These are phyloP conservation scores for Pygmarrhopalites habei DNA, from an alignment of 1,140 invertebrate species.

Conservation along the genomic window DNA sequence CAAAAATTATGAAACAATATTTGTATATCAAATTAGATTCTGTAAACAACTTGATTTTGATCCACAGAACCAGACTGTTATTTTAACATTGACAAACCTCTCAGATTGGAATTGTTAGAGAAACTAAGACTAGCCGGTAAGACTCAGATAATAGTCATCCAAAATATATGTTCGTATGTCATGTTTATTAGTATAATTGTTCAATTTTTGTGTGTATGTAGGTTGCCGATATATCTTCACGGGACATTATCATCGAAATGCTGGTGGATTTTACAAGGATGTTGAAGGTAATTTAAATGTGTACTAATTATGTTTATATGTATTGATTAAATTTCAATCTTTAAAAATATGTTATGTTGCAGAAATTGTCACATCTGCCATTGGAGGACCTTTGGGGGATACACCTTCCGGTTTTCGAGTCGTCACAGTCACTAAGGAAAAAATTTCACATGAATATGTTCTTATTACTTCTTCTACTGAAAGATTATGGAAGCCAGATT, in stretches of 20 bases:
- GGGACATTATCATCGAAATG: conserved; percentile 53
- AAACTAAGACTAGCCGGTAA: conserved; percentile 46
- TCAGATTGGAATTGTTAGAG: conserved; percentile 45
- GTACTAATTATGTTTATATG: too few species aligned
- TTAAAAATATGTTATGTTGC: too few species aligned
- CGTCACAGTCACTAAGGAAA: conserved; percentile 44
- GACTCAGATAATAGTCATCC: conserved; percentile 1
- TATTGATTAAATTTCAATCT: too few species aligned
- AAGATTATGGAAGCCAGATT: too few species aligned
- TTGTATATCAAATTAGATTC: too few species aligned
- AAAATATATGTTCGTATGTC: conserved; percentile 2
- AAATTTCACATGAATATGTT: conserved; percentile 45
- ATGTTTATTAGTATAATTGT: not conserved
- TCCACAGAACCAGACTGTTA: conserved; percentile 42
- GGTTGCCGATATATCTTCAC: conserved; percentile 51
- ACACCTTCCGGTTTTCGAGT: conserved; percentile 48
- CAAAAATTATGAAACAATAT: too few species aligned
- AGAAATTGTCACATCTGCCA: conserved; percentile 50
- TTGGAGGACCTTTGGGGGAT: conserved; percentile 48
- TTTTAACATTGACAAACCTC: conserved; percentile 45
- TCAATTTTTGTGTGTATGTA: conserved; percentile 32
- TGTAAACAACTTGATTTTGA: too few species aligned
- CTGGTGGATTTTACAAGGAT: conserved; percentile 46
- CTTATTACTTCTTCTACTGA: conserved; percentile 31
- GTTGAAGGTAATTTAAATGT: too few species aligned